Conservation (phyloP, 2,113 vertebrate species). For the Leptobrachium leishanense region DNA sequence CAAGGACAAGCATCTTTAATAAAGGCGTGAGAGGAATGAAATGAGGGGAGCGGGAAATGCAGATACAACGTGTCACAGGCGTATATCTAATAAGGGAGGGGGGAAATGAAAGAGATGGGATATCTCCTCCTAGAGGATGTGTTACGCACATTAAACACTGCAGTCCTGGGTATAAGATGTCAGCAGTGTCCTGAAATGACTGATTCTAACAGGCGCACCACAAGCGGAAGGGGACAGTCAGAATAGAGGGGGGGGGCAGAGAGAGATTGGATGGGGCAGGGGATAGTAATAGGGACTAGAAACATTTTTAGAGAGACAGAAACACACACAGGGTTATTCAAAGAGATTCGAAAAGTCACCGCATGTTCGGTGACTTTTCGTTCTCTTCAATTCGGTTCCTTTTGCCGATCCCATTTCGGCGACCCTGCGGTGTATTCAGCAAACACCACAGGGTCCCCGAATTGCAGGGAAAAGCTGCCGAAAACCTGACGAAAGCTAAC, state of each 20-base stretch:
- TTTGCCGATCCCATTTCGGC: too few species aligned
- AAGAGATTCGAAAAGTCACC: too few species aligned
- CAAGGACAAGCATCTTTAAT: too few species aligned
- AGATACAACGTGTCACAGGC: background rate
- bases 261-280: background rate
- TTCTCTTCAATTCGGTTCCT: too few species aligned
- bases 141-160: background rate
- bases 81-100: background rate
- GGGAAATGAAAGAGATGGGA: background rate
- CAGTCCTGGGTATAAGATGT: background rate
- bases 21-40: too few species aligned
- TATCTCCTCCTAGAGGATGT: background rate
- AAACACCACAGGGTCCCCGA: too few species aligned
- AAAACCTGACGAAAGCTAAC: too few species aligned
- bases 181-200: background rate
- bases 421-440: too few species aligned
- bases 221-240: background rate
- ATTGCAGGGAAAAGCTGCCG: too few species aligned
- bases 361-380: too few species aligned
- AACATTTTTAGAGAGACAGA: background rate
- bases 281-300: background rate
- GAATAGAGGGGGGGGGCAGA: background rate
- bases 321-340: too few species aligned
- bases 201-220: background rate
- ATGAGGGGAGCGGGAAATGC: too few species aligned